These are phyloP conservation scores for Cepaea hortensis DNA, from an alignment of 2,888 invertebrate species.

Conservation along the genomic window DNA sequence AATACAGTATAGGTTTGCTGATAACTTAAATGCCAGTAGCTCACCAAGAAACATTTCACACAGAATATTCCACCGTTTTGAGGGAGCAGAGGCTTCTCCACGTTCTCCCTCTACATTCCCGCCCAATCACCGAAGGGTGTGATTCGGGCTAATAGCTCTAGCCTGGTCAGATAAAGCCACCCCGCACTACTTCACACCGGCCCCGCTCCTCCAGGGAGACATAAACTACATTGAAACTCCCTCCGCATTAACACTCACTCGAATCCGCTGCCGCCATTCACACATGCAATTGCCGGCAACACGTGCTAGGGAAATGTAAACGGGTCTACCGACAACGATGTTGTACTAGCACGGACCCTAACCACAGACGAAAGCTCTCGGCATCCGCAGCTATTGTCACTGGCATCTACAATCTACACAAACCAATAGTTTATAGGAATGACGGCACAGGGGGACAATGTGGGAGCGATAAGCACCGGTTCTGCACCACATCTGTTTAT, in stretches of 20 bases:
- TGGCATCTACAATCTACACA: background rate
- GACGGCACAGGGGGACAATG: background rate
- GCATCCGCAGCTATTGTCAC: background rate
- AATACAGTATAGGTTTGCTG: too few species aligned
- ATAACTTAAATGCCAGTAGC: too few species aligned
- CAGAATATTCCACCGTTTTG: too few species aligned
- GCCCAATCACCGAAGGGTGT: too few species aligned
- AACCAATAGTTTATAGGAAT: constrained; percentile 8
- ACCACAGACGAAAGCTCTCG: background rate
- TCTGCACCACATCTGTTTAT: constrained; percentile 20
- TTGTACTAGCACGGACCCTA: background rate
- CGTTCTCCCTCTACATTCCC: too few species aligned
- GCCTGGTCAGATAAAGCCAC: too few species aligned
- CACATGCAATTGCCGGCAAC: background rate
- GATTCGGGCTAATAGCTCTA: too few species aligned
- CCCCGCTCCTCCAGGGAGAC: too few species aligned
- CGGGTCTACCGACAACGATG: background rate
- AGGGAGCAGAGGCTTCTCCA: too few species aligned
- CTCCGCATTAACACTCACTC: background rate
- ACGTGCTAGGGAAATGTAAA: background rate
- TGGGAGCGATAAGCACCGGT: constrained; percentile 18
- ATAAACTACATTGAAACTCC: background rate
- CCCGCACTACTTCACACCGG: too few species aligned
- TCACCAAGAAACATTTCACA: too few species aligned
- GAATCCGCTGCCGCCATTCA: background rate